These are phyloP conservation scores for Gryllus bimaculatus DNA, from an alignment of 1,140 invertebrate species.

Conservation along the genomic window DNA sequence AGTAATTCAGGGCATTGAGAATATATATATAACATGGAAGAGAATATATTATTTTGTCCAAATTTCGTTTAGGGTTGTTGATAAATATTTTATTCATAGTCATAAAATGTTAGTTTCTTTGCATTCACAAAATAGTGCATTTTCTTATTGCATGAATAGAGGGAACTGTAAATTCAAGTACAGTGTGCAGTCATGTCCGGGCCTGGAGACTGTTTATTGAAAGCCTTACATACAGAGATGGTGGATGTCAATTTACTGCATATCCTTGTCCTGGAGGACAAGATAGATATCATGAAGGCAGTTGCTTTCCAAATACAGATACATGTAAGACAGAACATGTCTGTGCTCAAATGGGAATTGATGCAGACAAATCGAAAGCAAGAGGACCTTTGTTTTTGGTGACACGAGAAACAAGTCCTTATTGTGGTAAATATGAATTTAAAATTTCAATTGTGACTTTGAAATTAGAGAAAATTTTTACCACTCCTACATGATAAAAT, in stretches of 20 bases:
- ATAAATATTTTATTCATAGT: no score
- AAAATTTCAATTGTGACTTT: no score
- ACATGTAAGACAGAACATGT: conserved; percentile 22
- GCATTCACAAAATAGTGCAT: neutral
- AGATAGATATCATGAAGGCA: conserved; percentile 33
- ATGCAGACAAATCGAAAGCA: conserved; percentile 26
- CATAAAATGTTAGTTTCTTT: no score
- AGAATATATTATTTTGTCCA: no score
- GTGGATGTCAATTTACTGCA: conserved; percentile 36
- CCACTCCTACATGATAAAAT: no score
- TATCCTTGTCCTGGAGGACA: conserved; percentile 38
- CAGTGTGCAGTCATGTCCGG: conserved; percentile 37
- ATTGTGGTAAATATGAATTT: conserved; percentile 35
- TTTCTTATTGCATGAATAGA: conserved; percentile 27
- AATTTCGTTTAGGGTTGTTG: no score
- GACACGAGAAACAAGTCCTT: conserved; percentile 36
- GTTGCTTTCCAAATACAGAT: conserved; percentile 37
- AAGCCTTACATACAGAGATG: conserved; percentile 25
- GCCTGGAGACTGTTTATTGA: conserved; percentile 34
- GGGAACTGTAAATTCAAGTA: conserved; percentile 32
- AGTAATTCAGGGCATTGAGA: no score
- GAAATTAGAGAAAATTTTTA: no score
- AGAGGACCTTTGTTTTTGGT: conserved; percentile 36
- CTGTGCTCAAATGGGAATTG: conserved; percentile 30
- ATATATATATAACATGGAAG: no score